Percentiles rank a stretch among this genome's conserved stretches.
These are phyloP conservation scores for Trissoscelio sp. DNA, from an alignment of 2,888 invertebrate genomes.

Conservation along the genomic window DNA sequence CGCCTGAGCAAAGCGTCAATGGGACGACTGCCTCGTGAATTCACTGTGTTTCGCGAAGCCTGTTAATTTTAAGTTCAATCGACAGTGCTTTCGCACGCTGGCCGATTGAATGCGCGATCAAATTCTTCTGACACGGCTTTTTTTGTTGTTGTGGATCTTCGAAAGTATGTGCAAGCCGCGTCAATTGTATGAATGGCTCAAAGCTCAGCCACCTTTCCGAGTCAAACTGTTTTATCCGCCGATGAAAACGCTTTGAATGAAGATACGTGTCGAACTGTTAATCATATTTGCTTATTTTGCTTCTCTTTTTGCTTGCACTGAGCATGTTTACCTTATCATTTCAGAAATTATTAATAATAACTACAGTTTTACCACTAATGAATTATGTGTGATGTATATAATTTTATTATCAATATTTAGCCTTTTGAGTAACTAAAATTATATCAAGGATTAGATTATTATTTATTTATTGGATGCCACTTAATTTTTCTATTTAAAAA, in stretches of 20 bases:
- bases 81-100: conserved; percentile 10
- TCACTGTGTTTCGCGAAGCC: conserved; percentile 26
- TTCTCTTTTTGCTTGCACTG: background rate
- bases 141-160: background rate
- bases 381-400: too few relatives aligned
- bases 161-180: background rate
- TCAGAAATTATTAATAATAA: too few relatives aligned
- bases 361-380: too few relatives aligned
- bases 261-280: background rate
- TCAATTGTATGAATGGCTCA: background rate
- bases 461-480: too few relatives aligned
- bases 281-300: background rate
- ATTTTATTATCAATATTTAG: too few relatives aligned
- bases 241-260: background rate
- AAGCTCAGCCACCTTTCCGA: background rate
- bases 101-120: background rate
- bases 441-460: too few relatives aligned
- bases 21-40: conserved; percentile 25
- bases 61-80: conserved; percentile 47
- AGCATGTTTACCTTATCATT: too few relatives aligned
- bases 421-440: too few relatives aligned
- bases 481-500: too few relatives aligned
- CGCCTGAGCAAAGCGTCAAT: conserved; percentile 33
- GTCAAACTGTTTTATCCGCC: background rate
- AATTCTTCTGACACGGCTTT: conserved; percentile 5